phyloP scores from a whole-genome alignment of 2,113 vertebrate genomes.

The Accipiter virgatus region DNA sequence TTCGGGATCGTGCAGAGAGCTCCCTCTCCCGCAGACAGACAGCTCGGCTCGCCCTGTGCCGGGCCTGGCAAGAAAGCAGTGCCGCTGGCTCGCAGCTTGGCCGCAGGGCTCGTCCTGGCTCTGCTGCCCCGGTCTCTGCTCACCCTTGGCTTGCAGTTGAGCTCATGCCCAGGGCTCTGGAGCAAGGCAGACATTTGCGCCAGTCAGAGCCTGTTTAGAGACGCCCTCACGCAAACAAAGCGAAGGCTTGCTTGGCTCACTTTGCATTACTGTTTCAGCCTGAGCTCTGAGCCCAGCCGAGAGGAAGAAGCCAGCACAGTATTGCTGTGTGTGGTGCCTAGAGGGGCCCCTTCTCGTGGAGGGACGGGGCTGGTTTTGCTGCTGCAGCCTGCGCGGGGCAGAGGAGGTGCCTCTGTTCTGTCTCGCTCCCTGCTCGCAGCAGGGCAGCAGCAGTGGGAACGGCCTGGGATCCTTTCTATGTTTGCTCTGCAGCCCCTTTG shows the following conservation, averaged over 20 bases:
- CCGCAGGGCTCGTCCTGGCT: not conserved
- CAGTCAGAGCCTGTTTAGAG: not conserved
- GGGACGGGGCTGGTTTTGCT: not conserved
- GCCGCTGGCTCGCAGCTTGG: not conserved
- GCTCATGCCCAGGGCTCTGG: not conserved
- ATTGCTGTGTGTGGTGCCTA: not conserved
- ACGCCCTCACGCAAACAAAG: not conserved
- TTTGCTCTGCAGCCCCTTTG: not conserved
- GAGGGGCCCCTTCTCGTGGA: not conserved
- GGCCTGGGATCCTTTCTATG: rapidly evolving
- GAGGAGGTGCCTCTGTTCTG: not conserved
- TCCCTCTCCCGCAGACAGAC: rapidly evolving
- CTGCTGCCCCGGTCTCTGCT: not conserved
- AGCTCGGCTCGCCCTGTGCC: rapidly evolving
- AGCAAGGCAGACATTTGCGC: rapidly evolving
- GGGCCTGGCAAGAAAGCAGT: not conserved
- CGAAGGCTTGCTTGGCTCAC: rapidly evolving
- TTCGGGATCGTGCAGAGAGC: not conserved
- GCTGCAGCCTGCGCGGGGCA: rapidly evolving
- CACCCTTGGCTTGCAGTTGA: not conserved
- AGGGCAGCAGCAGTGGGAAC: not conserved
- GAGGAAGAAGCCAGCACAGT: not conserved
- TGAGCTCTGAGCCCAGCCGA: not conserved
- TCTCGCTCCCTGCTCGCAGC: not conserved
- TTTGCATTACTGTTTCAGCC: not conserved